Evolutionary conservation across 2,888 invertebrate genomes (phyloP).

Genomic region (Ctenicera cuprea): DNA sequence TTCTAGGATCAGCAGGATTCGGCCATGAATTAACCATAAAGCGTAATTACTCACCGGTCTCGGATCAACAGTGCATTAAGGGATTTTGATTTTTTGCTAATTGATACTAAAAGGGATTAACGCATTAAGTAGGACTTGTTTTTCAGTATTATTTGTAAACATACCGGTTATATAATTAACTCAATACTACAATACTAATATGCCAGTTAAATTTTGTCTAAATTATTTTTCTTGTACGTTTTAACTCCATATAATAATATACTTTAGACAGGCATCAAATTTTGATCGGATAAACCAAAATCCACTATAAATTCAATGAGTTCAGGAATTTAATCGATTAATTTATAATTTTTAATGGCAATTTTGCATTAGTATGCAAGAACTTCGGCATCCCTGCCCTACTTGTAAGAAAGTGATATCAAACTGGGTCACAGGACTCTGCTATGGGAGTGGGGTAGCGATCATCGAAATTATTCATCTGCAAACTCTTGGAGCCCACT

Average conservation of each 20-base stretch:
- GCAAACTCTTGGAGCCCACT: constrained; percentile 9
- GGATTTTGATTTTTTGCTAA: constrained; percentile 49
- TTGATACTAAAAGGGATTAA: constrained; percentile 49
- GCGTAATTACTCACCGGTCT: constrained; percentile 49
- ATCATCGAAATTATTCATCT: constrained; percentile 32
- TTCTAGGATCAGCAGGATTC: constrained; percentile 49
- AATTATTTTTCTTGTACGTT: too few relatives aligned
- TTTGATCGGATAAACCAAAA: not conserved
- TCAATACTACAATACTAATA: not conserved
- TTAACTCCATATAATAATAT: too few relatives aligned
- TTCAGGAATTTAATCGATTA: not conserved
- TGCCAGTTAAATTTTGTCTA: too few relatives aligned
- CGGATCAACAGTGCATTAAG: constrained; percentile 54
- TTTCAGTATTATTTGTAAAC: constrained; percentile 15
- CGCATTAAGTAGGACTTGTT: constrained; percentile 19
- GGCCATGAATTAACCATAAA: constrained; percentile 56
- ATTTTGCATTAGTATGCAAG: constrained; percentile 2
- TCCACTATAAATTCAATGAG: too few relatives aligned
- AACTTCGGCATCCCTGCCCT: not conserved
- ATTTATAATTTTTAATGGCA: constrained; percentile 6
- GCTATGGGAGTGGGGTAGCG: not conserved
- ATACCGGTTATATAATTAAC: not conserved
- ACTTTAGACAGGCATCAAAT: not conserved
- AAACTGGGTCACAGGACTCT: constrained; percentile 28
- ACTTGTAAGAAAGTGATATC: constrained; percentile 13